Base-by-base conservation (phyloP, 2,113 vertebrate species). In the Capricornis sumatraensis region DNA sequence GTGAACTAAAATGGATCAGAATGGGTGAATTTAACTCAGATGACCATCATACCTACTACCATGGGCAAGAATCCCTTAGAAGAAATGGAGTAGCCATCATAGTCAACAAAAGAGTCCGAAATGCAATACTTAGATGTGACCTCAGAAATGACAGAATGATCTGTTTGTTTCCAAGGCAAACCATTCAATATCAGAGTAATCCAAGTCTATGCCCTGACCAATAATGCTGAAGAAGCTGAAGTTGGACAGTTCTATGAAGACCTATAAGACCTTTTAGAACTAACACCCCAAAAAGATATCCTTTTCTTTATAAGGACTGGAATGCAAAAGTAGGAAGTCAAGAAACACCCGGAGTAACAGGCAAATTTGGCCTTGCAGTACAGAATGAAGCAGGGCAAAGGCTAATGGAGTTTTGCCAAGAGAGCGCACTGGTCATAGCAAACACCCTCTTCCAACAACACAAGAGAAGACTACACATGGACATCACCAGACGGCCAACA, bases 1-100 rank as follows among this genome's bases (percentile, higher is more conserved):
- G n/a, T 0, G 0, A 71, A 23, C 67, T 71, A 40, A 71, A 23
- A 71, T 36, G n/a, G n/a, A 71, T 10, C 2, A 0, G 19, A 40
- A 40, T 71, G 19, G 10, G 19, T 71, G 67, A 23, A 40, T 40
- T 71, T 71, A 71, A 36, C n/a, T 23, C n/a, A 71, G 10, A 71
- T 71, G 19, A 40, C 67, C 19, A 2, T 40, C 4, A 23, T 40
- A 71, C 3, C 67, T 71, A 67, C n/a, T 23, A 71, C 67, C 5
- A 21, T 40, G 67, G n/a, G n/a, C 19, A 23, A 40, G 67, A 71
- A 71, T 40, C 9, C 67, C 19, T 71, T 71, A 40, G 19, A 71
- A 71, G 10, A 71, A 71, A 71, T 71, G 67, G 17, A 23, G 67
- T 36, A 36, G 9, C 64, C 64, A 71, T 71, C n/a, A 71, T 23